Percentiles rank a stretch among this genome's conserved stretches.
Conservation (phyloP, 2,113 vertebrate genomes). For the Limnothrissa miodon region DNA sequence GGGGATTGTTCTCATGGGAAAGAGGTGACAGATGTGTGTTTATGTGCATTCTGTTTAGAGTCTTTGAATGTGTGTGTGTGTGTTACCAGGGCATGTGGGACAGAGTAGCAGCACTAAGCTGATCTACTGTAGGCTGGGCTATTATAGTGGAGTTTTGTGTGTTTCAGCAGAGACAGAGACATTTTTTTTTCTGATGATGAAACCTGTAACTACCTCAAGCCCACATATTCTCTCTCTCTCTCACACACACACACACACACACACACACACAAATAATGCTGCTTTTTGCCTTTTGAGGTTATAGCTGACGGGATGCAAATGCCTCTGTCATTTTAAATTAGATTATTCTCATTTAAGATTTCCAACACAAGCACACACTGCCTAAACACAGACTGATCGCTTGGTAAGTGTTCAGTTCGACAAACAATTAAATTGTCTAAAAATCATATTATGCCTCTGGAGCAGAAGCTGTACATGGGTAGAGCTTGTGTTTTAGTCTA, state of each 20-base stretch:
- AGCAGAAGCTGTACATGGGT: neutral
- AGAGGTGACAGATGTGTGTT: neutral
- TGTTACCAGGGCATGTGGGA: neutral
- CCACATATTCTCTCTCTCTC: neutral
- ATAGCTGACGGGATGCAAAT: neutral
- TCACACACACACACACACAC: neutral
- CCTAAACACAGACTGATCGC: neutral
- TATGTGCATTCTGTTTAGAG: neutral
- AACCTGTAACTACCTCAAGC: neutral
- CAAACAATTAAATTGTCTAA: too few species aligned
- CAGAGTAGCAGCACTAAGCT: neutral
- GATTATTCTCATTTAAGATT: neutral
- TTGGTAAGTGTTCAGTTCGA: too few species aligned
- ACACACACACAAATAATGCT: neutral
- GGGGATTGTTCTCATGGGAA: neutral
- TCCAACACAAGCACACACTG: neutral
- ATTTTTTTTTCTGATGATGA: neutral
- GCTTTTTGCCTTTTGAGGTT: constrained; percentile 10
- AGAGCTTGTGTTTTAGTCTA: neutral
- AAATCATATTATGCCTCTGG: too few species aligned
- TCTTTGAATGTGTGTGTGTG: neutral
- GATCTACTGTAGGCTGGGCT: neutral
- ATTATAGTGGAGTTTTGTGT: neutral
- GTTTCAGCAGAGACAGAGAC: neutral
- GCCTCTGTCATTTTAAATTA: neutral